Conservation (phyloP, 2,113 vertebrate species). For the Empidonax traillii region DNA sequence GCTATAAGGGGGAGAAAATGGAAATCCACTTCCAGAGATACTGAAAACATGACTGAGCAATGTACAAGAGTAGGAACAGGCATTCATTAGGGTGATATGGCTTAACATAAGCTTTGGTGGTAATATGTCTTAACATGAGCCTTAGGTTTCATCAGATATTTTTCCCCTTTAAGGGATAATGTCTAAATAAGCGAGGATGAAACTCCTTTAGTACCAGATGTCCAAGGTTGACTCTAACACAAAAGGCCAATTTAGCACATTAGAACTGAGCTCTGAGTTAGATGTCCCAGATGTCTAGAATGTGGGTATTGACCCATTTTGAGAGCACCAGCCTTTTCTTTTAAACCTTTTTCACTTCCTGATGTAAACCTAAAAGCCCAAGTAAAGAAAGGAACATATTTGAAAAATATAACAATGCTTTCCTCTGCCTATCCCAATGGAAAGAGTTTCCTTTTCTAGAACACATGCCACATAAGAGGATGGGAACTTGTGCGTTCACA, state of each 20-base stretch:
- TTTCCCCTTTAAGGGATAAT: not conserved
- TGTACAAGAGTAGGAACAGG: not conserved
- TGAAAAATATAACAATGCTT: not conserved
- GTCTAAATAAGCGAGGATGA: not conserved
- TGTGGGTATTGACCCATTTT: not conserved
- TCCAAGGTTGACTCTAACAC: not conserved
- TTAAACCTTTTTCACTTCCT: not conserved
- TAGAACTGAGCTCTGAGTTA: not conserved
- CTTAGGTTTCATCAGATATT: slow-evolving; percentile 17
- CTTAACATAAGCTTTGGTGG: not conserved
- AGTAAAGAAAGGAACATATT: not conserved
- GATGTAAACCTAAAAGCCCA: not conserved
- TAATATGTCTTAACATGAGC: not conserved
- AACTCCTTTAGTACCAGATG: not conserved
- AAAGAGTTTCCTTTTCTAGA: not conserved
- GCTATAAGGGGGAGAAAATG: not conserved
- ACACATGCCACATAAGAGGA: not conserved
- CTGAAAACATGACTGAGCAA: not conserved
- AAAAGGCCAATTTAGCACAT: not conserved
- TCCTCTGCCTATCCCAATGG: not conserved
- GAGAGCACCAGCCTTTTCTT: not conserved
- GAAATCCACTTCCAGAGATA: not conserved
- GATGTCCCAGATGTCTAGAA: not conserved
- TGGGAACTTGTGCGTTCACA: not conserved
- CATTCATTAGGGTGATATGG: not conserved